phyloP scores from a whole-genome alignment of 2,113 vertebrate genomes.

The Hucho hucho region DNA sequence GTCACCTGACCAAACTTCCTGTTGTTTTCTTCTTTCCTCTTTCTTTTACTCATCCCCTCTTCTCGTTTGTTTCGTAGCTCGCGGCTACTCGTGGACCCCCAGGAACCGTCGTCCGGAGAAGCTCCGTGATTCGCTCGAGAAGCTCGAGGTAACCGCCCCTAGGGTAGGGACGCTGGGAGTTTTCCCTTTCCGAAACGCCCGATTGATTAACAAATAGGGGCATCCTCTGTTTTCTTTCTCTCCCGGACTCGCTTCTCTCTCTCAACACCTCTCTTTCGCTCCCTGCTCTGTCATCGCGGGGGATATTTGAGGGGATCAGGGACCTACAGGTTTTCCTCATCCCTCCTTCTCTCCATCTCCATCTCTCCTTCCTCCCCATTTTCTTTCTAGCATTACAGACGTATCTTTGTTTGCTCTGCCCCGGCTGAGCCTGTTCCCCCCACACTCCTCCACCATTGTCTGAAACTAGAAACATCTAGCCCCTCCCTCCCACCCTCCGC shows the following conservation, averaged over 20 bases:
- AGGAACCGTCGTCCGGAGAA: constrained; percentile 88
- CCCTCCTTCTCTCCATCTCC: constrained; percentile 52
- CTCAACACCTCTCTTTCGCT: constrained; percentile 61
- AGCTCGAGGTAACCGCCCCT: constrained; percentile 86
- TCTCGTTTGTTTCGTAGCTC: constrained; percentile 70
- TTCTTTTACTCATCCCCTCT: constrained; percentile 5
- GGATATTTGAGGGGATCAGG: constrained; percentile 80
- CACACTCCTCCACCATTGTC: constrained; percentile 69
- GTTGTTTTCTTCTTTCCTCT: constrained; percentile 34
- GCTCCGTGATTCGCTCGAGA: constrained; percentile 89
- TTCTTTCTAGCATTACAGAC: constrained; percentile 83
- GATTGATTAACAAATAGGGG: constrained; percentile 84
- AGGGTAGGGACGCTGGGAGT: constrained; percentile 68
- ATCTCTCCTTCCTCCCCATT: constrained; percentile 25
- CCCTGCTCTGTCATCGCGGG: constrained; percentile 81
- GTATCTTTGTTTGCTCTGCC: constrained; percentile 83
- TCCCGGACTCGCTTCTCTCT: constrained; percentile 38
- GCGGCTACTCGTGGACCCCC: constrained; percentile 88
- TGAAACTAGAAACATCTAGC: constrained; percentile 68
- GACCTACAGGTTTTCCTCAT: constrained; percentile 66
- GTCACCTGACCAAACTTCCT: constrained; percentile 50
- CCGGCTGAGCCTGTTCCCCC: constrained; percentile 59
- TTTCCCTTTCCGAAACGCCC: constrained; percentile 75
- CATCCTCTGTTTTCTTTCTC: constrained; percentile 72
- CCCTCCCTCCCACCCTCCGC: neutral